Evolutionary conservation across 2,888 invertebrate genomes (phyloP).

Genomic region (Caenorhabditis sp.): DNA sequence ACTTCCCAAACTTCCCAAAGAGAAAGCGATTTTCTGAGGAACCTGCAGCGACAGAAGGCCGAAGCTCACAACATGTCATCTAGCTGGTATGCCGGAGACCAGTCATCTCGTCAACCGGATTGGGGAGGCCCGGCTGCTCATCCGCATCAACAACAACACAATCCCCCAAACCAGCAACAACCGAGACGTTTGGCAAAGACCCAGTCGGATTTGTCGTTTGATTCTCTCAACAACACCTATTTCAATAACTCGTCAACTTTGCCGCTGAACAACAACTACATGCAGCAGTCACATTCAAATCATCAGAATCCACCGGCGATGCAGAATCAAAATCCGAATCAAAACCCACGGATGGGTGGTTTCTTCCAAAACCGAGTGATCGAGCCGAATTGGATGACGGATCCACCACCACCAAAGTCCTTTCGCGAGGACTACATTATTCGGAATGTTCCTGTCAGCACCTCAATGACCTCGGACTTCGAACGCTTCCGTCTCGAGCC

Average conservation of each 20-base stretch:
- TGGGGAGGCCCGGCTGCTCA: conserved; percentile 15
- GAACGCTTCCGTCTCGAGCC: conserved; percentile 58
- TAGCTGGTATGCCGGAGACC: conserved; percentile 60
- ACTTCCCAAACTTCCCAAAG: conserved; percentile 25
- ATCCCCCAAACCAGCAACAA: conserved; percentile 27
- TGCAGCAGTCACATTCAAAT: conserved; percentile 10
- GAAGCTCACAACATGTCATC: conserved; percentile 63
- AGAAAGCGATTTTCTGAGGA: conserved; percentile 66
- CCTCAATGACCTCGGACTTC: conserved; percentile 33
- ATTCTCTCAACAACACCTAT: conserved; percentile 44
- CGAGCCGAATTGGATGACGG: conserved; percentile 69
- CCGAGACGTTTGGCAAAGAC: conserved; percentile 55
- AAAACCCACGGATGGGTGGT: conserved; percentile 33
- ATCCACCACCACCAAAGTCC: conserved; percentile 68
- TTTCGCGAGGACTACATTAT: conserved; percentile 60
- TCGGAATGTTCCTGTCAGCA: conserved; percentile 35
- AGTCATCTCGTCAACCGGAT: conserved; percentile 48
- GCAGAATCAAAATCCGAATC: background rate
- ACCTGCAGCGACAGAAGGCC: conserved; percentile 66
- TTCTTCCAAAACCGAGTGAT: conserved; percentile 57
- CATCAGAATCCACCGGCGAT: too few relatives aligned
- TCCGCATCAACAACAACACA: conserved; percentile 20
- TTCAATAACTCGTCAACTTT: conserved; percentile 17
- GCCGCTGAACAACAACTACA: background rate
- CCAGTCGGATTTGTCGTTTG: conserved; percentile 55